Evolutionary conservation across 2,797 vertebrate genomes (phyloP).

Genomic region (Arrhamphus sclerolepis): DNA sequence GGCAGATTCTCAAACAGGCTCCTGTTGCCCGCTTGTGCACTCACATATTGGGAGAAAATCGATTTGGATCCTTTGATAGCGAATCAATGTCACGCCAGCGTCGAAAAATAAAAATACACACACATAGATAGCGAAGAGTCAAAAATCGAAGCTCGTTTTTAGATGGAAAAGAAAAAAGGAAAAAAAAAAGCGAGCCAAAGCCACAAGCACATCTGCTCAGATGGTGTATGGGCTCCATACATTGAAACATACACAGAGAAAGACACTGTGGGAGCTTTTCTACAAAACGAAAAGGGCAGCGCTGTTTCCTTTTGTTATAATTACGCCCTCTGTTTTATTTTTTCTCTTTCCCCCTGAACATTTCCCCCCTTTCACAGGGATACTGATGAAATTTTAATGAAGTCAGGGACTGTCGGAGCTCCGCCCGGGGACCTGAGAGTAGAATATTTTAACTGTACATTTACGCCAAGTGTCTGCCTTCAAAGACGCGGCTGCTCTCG

Average conservation of each 20-base stretch:
- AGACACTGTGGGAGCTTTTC: slow-evolving; percentile 55
- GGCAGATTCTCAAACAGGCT: slow-evolving; percentile 53
- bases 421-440: slow-evolving; percentile 91
- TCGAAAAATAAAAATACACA: slow-evolving; percentile 33
- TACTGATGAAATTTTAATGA: slow-evolving; percentile 99
- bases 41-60: slow-evolving; percentile 84
- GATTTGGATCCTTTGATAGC: slow-evolving; percentile 71
- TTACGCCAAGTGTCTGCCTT: slow-evolving; percentile 98
- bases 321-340: slow-evolving; percentile 85
- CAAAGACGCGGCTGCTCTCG: slow-evolving; percentile 93
- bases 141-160: too few relatives aligned
- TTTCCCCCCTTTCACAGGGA: slow-evolving; percentile 89
- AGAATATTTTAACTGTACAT: slow-evolving; percentile 99
- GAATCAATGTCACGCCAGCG: slow-evolving; percentile 61
- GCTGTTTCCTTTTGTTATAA: slow-evolving; percentile 86
- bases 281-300: slow-evolving; percentile 76
- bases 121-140: slow-evolving; percentile 25
- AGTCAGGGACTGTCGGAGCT: slow-evolving; percentile 93
- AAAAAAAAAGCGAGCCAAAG: slow-evolving; percentile 11
- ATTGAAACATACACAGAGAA: slow-evolving; percentile 23
- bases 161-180: too few relatives aligned
- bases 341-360: slow-evolving; percentile 81
- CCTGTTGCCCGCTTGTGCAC: slow-evolving; percentile 80
- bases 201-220: slow-evolving; percentile 23
- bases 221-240: slow-evolving; percentile 35